A percentile compares a stretch with the other conserved stretches of the same genome.
phyloP scores from a whole-genome alignment of 2,888 invertebrate genomes.

The Lasioglossum oenotherae region DNA sequence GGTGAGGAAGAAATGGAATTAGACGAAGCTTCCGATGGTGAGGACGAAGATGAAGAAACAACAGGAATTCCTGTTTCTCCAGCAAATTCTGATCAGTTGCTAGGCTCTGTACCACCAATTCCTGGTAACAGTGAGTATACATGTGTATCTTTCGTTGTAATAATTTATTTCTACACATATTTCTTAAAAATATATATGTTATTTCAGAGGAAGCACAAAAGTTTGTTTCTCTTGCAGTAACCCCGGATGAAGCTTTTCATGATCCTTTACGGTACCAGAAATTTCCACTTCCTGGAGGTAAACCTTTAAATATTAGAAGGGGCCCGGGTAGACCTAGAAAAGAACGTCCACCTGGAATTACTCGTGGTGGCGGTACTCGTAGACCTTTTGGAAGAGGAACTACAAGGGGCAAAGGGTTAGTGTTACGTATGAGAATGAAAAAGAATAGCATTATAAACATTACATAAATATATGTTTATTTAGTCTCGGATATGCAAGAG shows the following conservation, averaged over 20 bases:
- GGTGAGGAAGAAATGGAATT: slow-evolving; percentile 89
- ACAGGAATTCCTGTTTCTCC: slow-evolving; percentile 86
- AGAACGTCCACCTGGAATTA: slow-evolving; percentile 87
- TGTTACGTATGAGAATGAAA: slow-evolving; percentile 7
- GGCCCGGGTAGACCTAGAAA: slow-evolving; percentile 93
- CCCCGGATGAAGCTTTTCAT: slow-evolving; percentile 88
- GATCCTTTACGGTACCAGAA: slow-evolving; percentile 87
- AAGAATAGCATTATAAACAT: neutral
- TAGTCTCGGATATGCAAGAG: slow-evolving; percentile 82
- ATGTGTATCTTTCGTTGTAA: neutral
- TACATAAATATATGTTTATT: slow-evolving; percentile 13
- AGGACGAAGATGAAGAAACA: slow-evolving; percentile 89
- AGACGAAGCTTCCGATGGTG: slow-evolving; percentile 90
- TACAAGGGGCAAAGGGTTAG: slow-evolving; percentile 81
- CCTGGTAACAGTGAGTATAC: slow-evolving; percentile 72
- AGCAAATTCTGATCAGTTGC: slow-evolving; percentile 83
- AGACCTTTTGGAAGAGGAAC: slow-evolving; percentile 81
- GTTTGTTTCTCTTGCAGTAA: slow-evolving; percentile 74
- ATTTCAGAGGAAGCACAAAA: slow-evolving; percentile 61
- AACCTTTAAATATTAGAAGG: slow-evolving; percentile 88
- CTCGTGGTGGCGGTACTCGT: slow-evolving; percentile 78
- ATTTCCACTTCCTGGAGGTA: slow-evolving; percentile 85
- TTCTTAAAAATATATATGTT: slow-evolving; percentile 44
- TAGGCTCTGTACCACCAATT: slow-evolving; percentile 78
- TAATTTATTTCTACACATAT: neutral